Conservation (phyloP, 2,888 invertebrate species). For the Strigamia crassipes region DNA sequence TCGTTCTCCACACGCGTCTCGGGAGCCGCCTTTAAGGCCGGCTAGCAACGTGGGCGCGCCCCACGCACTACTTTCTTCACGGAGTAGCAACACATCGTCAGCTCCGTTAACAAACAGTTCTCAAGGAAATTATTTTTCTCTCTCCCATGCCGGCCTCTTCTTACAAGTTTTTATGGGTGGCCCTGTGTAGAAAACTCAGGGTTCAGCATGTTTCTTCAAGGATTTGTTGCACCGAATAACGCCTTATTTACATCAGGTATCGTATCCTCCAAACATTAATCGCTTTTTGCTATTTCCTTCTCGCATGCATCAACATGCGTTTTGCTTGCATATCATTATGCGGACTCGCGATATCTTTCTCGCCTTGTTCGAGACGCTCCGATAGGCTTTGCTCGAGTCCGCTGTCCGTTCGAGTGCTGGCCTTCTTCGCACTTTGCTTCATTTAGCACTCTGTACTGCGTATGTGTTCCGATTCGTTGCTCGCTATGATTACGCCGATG, state of each 20-base stretch:
- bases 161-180: conserved; percentile 49
- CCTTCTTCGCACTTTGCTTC: conserved; percentile 15
- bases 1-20: conserved; percentile 41
- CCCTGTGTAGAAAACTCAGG: conserved; percentile 49
- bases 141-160: conserved; percentile 49
- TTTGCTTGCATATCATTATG: conserved; percentile 47
- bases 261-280: conserved; percentile 33
- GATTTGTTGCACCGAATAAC: conserved; percentile 48
- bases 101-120: conserved; percentile 48
- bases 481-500: conserved; percentile 40
- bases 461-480: conserved; percentile 42
- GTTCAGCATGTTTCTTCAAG: conserved; percentile 49
- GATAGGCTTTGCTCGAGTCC: conserved; percentile 32
- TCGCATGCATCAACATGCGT: conserved; percentile 19
- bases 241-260: conserved; percentile 48
- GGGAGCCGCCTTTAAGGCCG: conserved; percentile 38
- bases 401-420: conserved; percentile 12
- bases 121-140: conserved; percentile 49
- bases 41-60: conserved; percentile 40
- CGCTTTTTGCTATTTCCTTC: conserved; percentile 10
- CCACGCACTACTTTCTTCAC: conserved; percentile 43
- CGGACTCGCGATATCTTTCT: conserved; percentile 38
- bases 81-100: conserved; percentile 47
- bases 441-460: conserved; percentile 24
- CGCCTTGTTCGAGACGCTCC: conserved; percentile 32